A percentile compares a stretch with the other conserved stretches of the same genome.
Evolutionary conservation across 1,140 invertebrate species (phyloP).

Genomic region (Oncopeltus fasciatus): DNA sequence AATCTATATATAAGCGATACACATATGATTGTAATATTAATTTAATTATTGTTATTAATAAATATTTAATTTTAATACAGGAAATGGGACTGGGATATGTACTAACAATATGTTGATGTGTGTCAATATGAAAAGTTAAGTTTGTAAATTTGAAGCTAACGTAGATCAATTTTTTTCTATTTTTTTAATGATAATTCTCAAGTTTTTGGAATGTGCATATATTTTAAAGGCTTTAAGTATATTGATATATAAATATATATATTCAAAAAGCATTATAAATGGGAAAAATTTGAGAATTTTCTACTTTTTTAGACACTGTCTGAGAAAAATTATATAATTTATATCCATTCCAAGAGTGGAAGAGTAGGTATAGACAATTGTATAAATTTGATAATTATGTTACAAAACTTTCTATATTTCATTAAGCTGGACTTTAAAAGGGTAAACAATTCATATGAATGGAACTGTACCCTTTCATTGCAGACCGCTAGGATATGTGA

Average conservation of each 20-base stretch:
- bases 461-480: neutral
- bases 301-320: slow-evolving; percentile 16
- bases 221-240: slow-evolving; percentile 11
- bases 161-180: slow-evolving; percentile 17
- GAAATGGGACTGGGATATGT: slow-evolving; percentile 18
- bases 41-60: slow-evolving; percentile 19
- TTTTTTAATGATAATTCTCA: slow-evolving; percentile 18
- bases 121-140: slow-evolving; percentile 15
- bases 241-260: neutral
- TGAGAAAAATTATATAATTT: slow-evolving; percentile 12
- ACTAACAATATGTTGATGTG: slow-evolving; percentile 15
- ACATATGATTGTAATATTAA: slow-evolving; percentile 14
- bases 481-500: neutral
- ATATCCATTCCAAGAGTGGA: slow-evolving; percentile 19
- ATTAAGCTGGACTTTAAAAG: slow-evolving; percentile 3
- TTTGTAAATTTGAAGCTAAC: slow-evolving; percentile 18
- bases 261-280: slow-evolving; percentile 9
- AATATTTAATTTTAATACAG: slow-evolving; percentile 17
- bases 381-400: slow-evolving; percentile 9
- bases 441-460: slow-evolving; percentile 5
- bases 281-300: slow-evolving; percentile 18
- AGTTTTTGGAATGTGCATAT: slow-evolving; percentile 15
- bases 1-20: slow-evolving; percentile 17
- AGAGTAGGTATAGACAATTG: slow-evolving; percentile 11
- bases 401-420: neutral